Percentiles rank a stretch among this genome's conserved stretches.
Conservation (phyloP, 1,140 invertebrate genomes). For the Drosophila melanica region DNA sequence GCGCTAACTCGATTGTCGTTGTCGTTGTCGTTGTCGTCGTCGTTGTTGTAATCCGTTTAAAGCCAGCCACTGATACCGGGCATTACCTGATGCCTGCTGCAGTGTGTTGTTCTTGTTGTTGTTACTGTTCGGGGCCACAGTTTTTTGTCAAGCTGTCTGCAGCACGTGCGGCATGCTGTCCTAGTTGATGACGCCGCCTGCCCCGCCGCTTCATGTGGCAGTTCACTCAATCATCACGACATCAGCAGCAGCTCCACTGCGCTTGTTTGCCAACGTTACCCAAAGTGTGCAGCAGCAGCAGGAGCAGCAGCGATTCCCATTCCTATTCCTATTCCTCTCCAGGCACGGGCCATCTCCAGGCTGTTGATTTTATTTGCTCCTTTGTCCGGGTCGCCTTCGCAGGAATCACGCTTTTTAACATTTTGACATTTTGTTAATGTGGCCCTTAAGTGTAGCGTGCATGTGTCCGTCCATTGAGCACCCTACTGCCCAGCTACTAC, state of each 20-base stretch:
- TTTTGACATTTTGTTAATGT: conserved; percentile 82
- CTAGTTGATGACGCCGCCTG: conserved; percentile 30
- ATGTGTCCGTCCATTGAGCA: background rate
- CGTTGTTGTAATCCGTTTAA: conserved; percentile 80
- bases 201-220: conserved; percentile 70
- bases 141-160: conserved; percentile 82
- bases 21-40: conserved; percentile 29
- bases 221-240: conserved; percentile 81
- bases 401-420: conserved; percentile 77
- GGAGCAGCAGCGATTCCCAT: conserved; percentile 1
- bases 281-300: conserved; percentile 18
- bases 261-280: conserved; percentile 58
- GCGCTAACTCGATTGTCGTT: conserved; percentile 77
- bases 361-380: conserved; percentile 39
- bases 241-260: conserved; percentile 59
- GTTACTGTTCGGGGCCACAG: conserved; percentile 53
- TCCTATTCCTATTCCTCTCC: conserved; percentile 1
- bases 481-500: too few relatives aligned
- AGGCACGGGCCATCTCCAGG: background rate
- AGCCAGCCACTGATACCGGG: conserved; percentile 78
- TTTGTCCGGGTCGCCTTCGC: conserved; percentile 18
- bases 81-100: conserved; percentile 65
- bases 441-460: conserved; percentile 30
- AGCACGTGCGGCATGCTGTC: conserved; percentile 66
- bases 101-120: conserved; percentile 9